A percentile compares a stretch with the other conserved stretches of the same genome.
Evolutionary conservation across 2,797 vertebrate species (phyloP).

Genomic region (Sebastes hopkinsi): DNA sequence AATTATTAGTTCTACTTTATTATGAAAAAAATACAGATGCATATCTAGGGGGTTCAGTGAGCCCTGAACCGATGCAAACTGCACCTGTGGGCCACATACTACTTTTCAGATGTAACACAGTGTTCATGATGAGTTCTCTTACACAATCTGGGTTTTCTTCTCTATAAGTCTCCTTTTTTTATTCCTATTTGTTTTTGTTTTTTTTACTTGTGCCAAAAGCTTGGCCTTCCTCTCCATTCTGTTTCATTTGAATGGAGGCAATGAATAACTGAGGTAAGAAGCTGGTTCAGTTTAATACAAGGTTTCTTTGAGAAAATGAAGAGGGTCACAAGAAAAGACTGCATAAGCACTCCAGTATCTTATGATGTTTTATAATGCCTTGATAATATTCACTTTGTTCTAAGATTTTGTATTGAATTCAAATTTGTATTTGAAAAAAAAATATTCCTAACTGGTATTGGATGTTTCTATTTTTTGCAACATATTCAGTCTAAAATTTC

Average conservation of each 20-base stretch:
- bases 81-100: too few species aligned
- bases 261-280: constrained; percentile 20
- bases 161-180: neutral
- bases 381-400: neutral
- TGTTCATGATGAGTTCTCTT: neutral
- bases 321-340: neutral
- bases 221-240: neutral
- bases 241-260: constrained; percentile 10
- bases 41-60: too few species aligned
- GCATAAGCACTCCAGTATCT: neutral
- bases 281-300: neutral
- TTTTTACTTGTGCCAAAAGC: neutral
- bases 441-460: neutral
- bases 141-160: neutral
- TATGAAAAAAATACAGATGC: too few species aligned
- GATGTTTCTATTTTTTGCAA: neutral
- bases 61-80: too few species aligned
- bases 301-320: neutral
- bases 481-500: neutral
- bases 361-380: neutral
- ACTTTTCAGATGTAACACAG: neutral
- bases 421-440: too few species aligned
- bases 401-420: neutral
- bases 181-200: neutral
- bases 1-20: too few species aligned